These are phyloP conservation scores for Sebastes fasciatus DNA, from an alignment of 2,113 vertebrate genomes.

Conservation along the genomic window DNA sequence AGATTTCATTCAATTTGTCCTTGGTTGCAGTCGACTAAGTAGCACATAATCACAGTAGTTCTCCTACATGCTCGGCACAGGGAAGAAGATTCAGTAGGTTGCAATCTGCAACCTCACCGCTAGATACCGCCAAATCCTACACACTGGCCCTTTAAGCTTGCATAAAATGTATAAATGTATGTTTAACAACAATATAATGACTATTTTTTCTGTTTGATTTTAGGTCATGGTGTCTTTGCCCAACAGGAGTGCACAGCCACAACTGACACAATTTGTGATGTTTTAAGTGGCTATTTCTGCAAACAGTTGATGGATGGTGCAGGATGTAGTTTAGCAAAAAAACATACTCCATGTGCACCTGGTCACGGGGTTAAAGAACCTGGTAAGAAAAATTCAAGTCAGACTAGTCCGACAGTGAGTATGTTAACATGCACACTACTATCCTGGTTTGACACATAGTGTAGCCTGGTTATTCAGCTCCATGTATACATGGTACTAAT, in stretches of 20 bases:
- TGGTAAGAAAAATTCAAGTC: slow-evolving; percentile 24
- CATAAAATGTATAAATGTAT: neutral
- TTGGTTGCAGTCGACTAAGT: neutral
- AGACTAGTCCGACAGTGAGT: neutral
- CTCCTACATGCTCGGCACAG: too few relatives aligned
- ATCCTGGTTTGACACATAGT: neutral
- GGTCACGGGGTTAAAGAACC: slow-evolving; percentile 31
- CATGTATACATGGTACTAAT: neutral
- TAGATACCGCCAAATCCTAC: too few relatives aligned
- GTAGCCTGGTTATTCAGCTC: neutral
- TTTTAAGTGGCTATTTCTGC: slow-evolving; percentile 29
- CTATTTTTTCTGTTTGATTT: neutral
- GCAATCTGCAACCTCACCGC: too few relatives aligned
- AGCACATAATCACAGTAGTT: neutral
- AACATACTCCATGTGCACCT: neutral
- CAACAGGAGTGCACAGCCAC: neutral
- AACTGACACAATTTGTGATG: slow-evolving; percentile 17
- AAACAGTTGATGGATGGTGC: fast-evolving
- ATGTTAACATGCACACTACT: neutral
- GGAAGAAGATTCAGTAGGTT: too few relatives aligned
- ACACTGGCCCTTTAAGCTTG: neutral
- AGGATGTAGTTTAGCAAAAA: slow-evolving; percentile 20
- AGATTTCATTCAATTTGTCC: neutral
- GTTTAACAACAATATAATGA: neutral
- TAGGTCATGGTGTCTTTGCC: slow-evolving; percentile 28